Base-by-base conservation (phyloP, 2,888 invertebrate species). In the Volucella inanis region DNA sequence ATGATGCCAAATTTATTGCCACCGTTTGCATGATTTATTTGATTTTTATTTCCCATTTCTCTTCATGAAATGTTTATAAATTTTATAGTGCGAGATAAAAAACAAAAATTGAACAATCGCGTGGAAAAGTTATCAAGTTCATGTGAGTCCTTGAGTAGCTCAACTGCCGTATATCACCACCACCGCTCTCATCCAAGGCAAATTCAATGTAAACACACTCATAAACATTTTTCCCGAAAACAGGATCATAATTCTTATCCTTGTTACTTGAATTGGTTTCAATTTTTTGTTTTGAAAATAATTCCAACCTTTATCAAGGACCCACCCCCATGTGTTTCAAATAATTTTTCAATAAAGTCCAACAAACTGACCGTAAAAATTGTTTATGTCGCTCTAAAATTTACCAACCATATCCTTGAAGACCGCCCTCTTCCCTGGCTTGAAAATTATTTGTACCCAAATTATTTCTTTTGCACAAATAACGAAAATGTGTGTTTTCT, bases 1-100 rank as follows among this genome's bases (percentile, higher is more conserved):
- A 68, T 70, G 70, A 81, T 81, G 75, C 70, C 76, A 75, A 70
- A 57, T 64, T 62, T 57, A 31, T 45, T 57, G 49, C 65, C 52
- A 64, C 59, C 70, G 64, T 76, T 52, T 55, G 31, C 55, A 15
- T 54, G 55, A 67, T 71, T 57, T 71, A 62, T 67, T 47, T 50
- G 57, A 47, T 59, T 9, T 41, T n/a, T 59, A 39, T 50, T 49
- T 50, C n/a, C 12, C 41, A n/a, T 14, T 41, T 6, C 3, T 3
- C n/a, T 50, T 41, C 39, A 14, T 49, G n/a, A 8, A 49, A 49
- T 14, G 49, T 49, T n/a, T 49, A 31, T 31, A 31, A 31, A 31
- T 31, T 31, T 31, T 31, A 31, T 31, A 31, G 31, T 31, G 6
- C n/a, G n/a, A n/a, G n/a, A n/a, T n/a, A 6, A 31, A 31, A 31